Base-by-base conservation (phyloP, 2,797 vertebrate species). In the Gymnodraco acuticeps region DNA sequence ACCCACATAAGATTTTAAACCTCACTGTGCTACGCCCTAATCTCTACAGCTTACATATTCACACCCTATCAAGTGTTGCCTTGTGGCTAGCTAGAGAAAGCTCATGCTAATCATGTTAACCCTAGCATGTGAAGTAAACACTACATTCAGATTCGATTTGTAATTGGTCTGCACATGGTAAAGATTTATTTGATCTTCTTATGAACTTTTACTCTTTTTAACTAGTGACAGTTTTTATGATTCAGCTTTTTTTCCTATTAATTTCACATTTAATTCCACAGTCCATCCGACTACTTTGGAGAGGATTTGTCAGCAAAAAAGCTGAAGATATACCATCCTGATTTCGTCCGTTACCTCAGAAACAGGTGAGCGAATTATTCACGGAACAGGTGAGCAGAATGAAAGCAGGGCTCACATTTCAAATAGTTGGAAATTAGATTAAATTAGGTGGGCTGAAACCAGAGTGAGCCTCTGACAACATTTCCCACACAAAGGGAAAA, bases 321-420 rank as follows among this genome's bases (percentile, higher is more conserved):
- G 71, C 76, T 96, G 78, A 96, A 96, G 91, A 96, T 96, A 79
- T 94, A 93, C 54, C 95, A 96, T 64, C 96, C 96, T 0, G 96
- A 96, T 50, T 96, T 96, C 70, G 77, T 95, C 68, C 95, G 95
- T 43, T 96, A 96, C 83, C 59, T 96, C 61, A 90, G 95, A 65
- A 96, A 96, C 94, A 94, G 95, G 96, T 96, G 80, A 89, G 87
- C 3, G 12, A 3, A 19, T 23, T 4, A 33, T 19, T 1, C 1
- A 14, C 17, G 8, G 16, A 46, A 43, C 45, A 19, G 45, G 20
- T 14, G 31, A n/a, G 45, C 64, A 4, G 41, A 59, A 10, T 2
- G 43, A 45, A 46, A 20, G 12, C 10, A 1, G 8, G 41, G 45
- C 41, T 65, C 54, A 11, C 1, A 4, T 70, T 66, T 75, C 51